These are phyloP conservation scores for Chelonus formosanus DNA, from an alignment of 2,888 invertebrate genomes.

Conservation along the genomic window DNA sequence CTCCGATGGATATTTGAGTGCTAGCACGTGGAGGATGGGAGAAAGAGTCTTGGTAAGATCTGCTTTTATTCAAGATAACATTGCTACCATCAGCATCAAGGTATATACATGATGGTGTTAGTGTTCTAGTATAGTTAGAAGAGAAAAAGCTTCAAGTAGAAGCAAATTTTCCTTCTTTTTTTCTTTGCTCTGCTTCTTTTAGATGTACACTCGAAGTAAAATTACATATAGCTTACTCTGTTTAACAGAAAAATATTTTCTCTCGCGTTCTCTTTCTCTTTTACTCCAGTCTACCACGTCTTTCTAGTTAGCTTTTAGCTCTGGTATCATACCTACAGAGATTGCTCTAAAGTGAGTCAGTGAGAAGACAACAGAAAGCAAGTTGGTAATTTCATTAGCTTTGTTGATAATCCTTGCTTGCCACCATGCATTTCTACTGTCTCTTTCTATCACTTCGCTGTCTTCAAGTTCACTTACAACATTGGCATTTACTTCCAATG, in stretches of 20 bases:
- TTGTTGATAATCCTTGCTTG: conserved; percentile 37
- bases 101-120: conserved; percentile 24
- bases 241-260: conserved; percentile 8
- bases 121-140: conserved; percentile 22
- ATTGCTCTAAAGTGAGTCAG: conserved; percentile 27
- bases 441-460: conserved; percentile 30
- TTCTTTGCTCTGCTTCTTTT: no score
- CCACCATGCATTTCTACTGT: conserved; percentile 24
- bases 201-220: conserved; percentile 41
- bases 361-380: conserved; percentile 24
- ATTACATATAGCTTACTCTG: conserved; percentile 38
- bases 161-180: conserved; percentile 33
- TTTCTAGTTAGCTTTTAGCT: conserved; percentile 14
- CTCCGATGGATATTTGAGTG: conserved; percentile 21
- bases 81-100: conserved; percentile 26
- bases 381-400: conserved; percentile 42
- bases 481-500: no score
- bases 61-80: conserved; percentile 42
- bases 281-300: neutral
- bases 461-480: no score
- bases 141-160: conserved; percentile 37
- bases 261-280: conserved; percentile 27
- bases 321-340: conserved; percentile 28
- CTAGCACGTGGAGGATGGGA: conserved; percentile 14
- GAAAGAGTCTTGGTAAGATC: conserved; percentile 23